Base-by-base conservation (phyloP, 1,140 invertebrate genomes). In the Thrips palmi region DNA sequence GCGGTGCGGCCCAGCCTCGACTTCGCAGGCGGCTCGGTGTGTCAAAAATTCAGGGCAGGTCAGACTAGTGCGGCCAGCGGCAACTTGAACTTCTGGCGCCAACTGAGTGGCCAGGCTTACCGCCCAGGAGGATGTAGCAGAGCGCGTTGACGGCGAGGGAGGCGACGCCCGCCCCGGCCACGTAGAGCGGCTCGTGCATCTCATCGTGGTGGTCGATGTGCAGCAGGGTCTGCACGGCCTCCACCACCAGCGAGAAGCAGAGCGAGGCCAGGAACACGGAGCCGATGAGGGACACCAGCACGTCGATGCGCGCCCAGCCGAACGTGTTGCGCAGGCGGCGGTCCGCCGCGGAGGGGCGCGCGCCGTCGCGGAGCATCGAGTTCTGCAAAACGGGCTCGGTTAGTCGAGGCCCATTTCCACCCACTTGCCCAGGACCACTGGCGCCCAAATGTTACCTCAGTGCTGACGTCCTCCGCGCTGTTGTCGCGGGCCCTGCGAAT, bases 261-360 rank as follows among this genome's bases (percentile, higher is more conserved):
- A 89, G 69, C 0, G 86, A 86, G 1, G 73, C 71, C 37, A 89
- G 63, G 42, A 89, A 78, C 11, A 86, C 74, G 51, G 75, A 82
- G 25, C 79, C 81, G n/a, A 77, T 71, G 8, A 86, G 57, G 60
- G 79, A 76, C 29, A 74, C 77, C 4, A 88, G 56, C 1, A 91
- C 75, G 48, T 89, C 83, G 19, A 88, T 77, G 35, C 86, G 66
- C 1, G 83, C 80, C 84, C 85, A 92, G 1, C 86, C 86, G 45
- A 92, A 92, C 0, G 85, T 92, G 53, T 88, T 88, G 29, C 74
- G 73, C 40, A 88, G 62, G 39, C 69, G 68, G 17, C 67, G 67
- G 42, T 82, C 74, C 23, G 33, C 30, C 19, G 30, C 14, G n/a
- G 25, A 10, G 10, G 10, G 25, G n/a, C n/a, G n/a, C n/a, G n/a